A percentile compares a stretch with the other conserved stretches of the same genome.
Evolutionary conservation across 2,888 invertebrate genomes (phyloP).

Genomic region (Phymatocera aterrima): DNA sequence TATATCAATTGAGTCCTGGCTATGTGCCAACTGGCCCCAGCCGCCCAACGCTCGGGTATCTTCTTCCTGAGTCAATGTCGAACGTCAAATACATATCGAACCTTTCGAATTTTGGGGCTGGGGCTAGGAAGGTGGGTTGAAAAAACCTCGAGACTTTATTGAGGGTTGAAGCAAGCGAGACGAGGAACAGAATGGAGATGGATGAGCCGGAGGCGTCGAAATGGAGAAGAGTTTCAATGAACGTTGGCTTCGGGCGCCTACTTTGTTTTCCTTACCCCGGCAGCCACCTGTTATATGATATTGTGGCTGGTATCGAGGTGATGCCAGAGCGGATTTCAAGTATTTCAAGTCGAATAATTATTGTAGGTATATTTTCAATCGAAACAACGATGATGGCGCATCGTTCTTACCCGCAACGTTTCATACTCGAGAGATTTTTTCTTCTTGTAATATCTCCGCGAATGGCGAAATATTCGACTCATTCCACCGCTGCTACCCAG

Average conservation of each 20-base stretch:
- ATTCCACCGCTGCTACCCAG: not conserved
- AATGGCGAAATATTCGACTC: not conserved
- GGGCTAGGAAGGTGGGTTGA: not conserved
- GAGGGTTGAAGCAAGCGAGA: not conserved
- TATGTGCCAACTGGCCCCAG: not conserved
- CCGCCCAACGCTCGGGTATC: not conserved
- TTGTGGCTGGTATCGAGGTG: not conserved
- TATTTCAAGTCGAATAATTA: not conserved
- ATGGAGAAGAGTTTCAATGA: constrained; percentile 2
- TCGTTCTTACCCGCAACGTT: too few relatives aligned
- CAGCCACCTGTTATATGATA: constrained; percentile 4
- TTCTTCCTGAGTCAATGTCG: not conserved
- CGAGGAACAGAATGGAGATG: not conserved
- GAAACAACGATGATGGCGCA: not conserved
- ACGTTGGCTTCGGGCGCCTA: not conserved
- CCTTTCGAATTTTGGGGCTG: constrained; percentile 17
- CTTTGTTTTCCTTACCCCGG: not conserved
- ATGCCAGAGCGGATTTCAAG: not conserved
- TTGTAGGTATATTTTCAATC: not conserved
- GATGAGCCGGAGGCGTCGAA: constrained; percentile 8
- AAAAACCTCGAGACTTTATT: not conserved
- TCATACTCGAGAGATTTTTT: not conserved
- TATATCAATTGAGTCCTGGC: constrained; percentile 14
- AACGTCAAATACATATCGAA: constrained; percentile 17
- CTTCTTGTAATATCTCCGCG: not conserved